These are phyloP conservation scores for Ursus arctos DNA, from an alignment of 2,113 vertebrate genomes.

Conservation along the genomic window DNA sequence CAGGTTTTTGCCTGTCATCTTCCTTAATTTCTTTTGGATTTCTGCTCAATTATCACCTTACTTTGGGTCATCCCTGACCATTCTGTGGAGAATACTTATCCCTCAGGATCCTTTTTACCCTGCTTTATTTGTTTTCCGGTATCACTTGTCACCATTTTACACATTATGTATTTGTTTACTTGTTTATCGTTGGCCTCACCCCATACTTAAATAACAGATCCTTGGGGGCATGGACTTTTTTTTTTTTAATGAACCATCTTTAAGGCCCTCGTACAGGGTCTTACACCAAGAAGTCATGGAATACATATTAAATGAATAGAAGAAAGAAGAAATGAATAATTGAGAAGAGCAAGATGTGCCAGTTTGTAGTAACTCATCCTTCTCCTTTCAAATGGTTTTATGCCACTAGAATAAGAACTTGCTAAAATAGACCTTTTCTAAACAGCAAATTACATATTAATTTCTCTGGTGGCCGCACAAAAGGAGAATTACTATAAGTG, in stretches of 20 bases:
- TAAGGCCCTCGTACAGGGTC: background rate
- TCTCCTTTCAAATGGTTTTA: background rate
- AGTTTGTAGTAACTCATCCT: background rate
- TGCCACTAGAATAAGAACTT: background rate
- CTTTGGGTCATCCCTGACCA: background rate
- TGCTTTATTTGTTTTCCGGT: background rate
- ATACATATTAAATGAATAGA: background rate
- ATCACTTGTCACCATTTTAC: background rate
- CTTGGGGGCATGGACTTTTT: too few species aligned
- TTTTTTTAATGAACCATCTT: background rate
- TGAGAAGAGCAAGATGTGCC: background rate
- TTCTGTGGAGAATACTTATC: background rate
- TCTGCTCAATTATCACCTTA: background rate
- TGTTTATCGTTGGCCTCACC: background rate
- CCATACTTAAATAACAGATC: background rate
- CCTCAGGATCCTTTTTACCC: background rate
- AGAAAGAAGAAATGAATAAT: background rate
- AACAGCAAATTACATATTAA: background rate
- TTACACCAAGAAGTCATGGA: background rate
- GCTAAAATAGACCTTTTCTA: background rate
- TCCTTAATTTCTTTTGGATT: background rate
- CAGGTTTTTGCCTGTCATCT: background rate
- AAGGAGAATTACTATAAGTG: background rate
- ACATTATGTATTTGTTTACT: background rate
- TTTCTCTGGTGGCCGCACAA: background rate